These are phyloP conservation scores for Cossypha heuglini DNA, from an alignment of 2,797 vertebrate genomes.

Conservation along the genomic window DNA sequence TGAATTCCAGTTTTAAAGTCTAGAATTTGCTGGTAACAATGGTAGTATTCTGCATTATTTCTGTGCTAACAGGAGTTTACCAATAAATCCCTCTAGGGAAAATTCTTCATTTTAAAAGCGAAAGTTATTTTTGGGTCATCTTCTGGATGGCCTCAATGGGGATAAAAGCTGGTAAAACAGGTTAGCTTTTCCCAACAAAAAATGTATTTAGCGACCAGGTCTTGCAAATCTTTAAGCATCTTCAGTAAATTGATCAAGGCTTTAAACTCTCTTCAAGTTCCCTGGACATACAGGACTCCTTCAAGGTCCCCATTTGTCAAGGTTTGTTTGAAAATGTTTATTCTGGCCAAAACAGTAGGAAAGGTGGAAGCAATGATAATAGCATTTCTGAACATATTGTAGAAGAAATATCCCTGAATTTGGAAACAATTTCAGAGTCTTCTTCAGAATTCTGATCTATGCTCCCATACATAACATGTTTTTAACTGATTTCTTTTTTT, in stretches of 20 bases:
- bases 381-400: not conserved
- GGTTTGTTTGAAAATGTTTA: not conserved
- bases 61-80: not conserved
- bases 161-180: not conserved
- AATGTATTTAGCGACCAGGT: not conserved
- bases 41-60: not conserved
- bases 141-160: not conserved
- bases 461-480: not conserved
- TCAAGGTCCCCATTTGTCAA: not conserved
- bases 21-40: not conserved
- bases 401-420: not conserved
- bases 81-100: not conserved
- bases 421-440: not conserved
- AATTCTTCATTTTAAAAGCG: not conserved
- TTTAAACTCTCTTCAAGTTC: not conserved
- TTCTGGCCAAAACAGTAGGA: not conserved
- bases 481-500: not conserved
- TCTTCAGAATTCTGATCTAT: not conserved
- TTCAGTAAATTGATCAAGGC: not conserved
- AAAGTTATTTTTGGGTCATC: not conserved
- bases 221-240: not conserved
- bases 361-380: not conserved
- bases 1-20: not conserved
- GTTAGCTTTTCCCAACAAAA: not conserved
- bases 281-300: not conserved